A percentile compares a stretch with the other conserved stretches of the same genome.
Evolutionary conservation across 2,113 vertebrate species (phyloP).

Genomic region (Bufo gargarizans): DNA sequence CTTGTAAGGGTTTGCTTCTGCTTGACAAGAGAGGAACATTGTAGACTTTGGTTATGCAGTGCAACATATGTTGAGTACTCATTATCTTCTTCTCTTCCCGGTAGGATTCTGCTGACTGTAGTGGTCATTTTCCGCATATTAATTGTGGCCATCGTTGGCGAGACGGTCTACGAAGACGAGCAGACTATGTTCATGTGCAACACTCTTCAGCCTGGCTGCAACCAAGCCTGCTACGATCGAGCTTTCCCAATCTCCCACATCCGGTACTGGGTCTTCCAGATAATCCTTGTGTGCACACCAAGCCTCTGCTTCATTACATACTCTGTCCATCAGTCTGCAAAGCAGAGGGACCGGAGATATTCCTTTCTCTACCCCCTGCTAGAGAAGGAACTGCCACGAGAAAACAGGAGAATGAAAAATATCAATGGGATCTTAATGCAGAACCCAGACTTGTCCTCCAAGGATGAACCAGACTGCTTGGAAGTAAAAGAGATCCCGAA

Average conservation of each 20-base stretch:
- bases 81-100: not conserved
- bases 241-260: conserved; percentile 92
- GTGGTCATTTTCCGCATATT: conserved; percentile 92
- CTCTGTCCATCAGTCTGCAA: conserved; percentile 86
- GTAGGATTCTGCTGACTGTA: conserved; percentile 87
- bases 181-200: conserved; percentile 91
- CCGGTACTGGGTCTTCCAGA: conserved; percentile 93
- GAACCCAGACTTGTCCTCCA: conserved; percentile 70
- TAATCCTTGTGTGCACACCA: conserved; percentile 89
- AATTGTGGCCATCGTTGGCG: conserved; percentile 88
- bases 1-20: not conserved
- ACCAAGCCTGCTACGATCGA: conserved; percentile 89
- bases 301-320: conserved; percentile 93
- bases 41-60: not conserved
- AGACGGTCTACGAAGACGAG: conserved; percentile 90
- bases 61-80: not conserved
- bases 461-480: conserved; percentile 77
- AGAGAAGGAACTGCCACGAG: conserved; percentile 74
- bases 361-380: conserved; percentile 81
- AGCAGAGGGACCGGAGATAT: conserved; percentile 80
- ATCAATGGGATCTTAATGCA: conserved; percentile 78
- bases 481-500: conserved; percentile 82
- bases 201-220: conserved; percentile 87
- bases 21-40: not conserved
- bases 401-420: conserved; percentile 71